Base-by-base conservation (phyloP, 1,140 invertebrate genomes). In the Colletes latitarsis region DNA sequence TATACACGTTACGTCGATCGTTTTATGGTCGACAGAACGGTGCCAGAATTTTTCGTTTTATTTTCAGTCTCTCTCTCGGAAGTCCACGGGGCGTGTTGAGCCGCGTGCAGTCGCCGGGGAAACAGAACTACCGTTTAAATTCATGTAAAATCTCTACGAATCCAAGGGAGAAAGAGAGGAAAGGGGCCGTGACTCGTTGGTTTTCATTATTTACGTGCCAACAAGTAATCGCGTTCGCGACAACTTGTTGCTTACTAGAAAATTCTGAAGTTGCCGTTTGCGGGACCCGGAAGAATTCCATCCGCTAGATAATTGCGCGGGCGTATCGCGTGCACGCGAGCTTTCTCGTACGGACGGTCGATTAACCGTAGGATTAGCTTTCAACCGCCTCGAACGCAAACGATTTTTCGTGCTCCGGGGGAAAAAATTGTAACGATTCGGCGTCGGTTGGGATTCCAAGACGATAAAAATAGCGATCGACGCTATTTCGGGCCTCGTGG, bases 211-310 rank as follows among this genome's bases (percentile, higher is more conserved):
- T 86, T 82, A 86, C 83, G 83, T 78, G 64, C 80, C 60, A 79
- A 82, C 80, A 71, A 85, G 70, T 85, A 86, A 82, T 86, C 84
- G 79, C 52, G 78, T 68, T 81, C 74, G 52, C 77, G 84, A 85
- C 83, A 82, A 86, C 84, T 86, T 86, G 84, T 86, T 86, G 84
- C 84, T 85, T 85, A 78, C 74, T 53, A 67, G 80, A 85, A 85
- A 85, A 81, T 72, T 83, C 53, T 68, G 39, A 78, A 77, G 66
- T 77, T 71, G 39, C 41, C 14, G 21, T 21, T 41, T 19, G 81
- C 52, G 64, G 66, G 72, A 84, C 67, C 43, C 49, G 55, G 68
- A 79, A 82, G 76, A 67, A 67, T 77, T 77, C 74, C 63, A 46
- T 70, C 46, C 67, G 71, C 6, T n/a, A 52, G 41, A 70, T 58